These are phyloP conservation scores for Salarias fasciatus DNA, from an alignment of 2,797 vertebrate species.

Conservation along the genomic window DNA sequence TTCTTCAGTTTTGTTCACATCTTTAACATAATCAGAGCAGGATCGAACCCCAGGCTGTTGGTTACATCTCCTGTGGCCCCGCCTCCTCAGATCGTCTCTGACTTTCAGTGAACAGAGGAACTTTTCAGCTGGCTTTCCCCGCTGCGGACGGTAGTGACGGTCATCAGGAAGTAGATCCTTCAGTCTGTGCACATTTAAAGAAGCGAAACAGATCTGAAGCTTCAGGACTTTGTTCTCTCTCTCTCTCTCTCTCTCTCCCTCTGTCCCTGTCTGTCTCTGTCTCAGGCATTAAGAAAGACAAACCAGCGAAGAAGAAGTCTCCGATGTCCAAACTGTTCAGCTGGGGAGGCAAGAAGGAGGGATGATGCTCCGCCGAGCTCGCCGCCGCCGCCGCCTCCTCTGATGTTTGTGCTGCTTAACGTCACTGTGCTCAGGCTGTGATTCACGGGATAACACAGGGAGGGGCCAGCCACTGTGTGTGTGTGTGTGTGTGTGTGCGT, in stretches of 20 bases:
- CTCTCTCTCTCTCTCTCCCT: background rate
- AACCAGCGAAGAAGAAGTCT: slow-evolving; percentile 79
- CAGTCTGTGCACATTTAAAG: background rate
- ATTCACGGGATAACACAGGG: slow-evolving; percentile 39
- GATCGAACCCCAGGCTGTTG: too few relatives aligned
- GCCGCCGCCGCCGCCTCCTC: slow-evolving; percentile 1
- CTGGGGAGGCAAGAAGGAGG: slow-evolving; percentile 71
- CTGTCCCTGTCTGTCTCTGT: background rate
- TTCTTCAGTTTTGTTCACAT: too few relatives aligned
- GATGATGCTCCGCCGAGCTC: slow-evolving; percentile 38
- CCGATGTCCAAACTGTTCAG: slow-evolving; percentile 71
- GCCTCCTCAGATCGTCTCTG: too few relatives aligned
- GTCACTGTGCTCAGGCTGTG: slow-evolving; percentile 39
- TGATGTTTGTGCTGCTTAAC: slow-evolving; percentile 35
- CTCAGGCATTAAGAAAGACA: slow-evolving; percentile 80
- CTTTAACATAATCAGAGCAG: too few relatives aligned
- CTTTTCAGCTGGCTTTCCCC: too few relatives aligned
- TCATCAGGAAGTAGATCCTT: background rate
- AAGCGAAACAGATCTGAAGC: background rate
- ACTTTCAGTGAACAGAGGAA: too few relatives aligned
- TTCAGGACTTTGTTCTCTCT: background rate
- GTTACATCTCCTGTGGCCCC: too few relatives aligned
- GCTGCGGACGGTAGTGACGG: too few relatives aligned
- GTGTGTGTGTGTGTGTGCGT: slow-evolving; percentile 14
- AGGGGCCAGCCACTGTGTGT: background rate